Conservation (phyloP, 1,140 invertebrate species). For the Leptopilina boulardi region DNA sequence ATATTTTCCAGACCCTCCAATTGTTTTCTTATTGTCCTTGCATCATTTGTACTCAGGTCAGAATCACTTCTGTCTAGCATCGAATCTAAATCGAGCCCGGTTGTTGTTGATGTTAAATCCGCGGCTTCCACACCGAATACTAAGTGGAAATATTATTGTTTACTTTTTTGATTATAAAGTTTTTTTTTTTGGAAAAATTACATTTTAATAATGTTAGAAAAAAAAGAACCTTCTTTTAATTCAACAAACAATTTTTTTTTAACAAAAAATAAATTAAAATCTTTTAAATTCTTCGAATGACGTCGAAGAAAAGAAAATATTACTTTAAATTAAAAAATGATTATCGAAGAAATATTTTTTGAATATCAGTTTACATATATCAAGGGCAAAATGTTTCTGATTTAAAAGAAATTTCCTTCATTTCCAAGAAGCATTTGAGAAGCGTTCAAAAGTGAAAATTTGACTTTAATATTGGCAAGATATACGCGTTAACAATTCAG, state of each 20-base stretch:
- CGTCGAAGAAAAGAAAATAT: no score
- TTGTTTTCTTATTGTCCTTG: slow-evolving; percentile 87
- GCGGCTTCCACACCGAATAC: slow-evolving; percentile 84
- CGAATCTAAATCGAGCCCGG: slow-evolving; percentile 87
- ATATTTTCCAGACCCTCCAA: slow-evolving; percentile 91
- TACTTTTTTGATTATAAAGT: neutral
- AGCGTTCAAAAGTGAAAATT: neutral
- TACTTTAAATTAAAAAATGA: no score
- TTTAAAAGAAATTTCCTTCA: no score
- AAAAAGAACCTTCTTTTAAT: no score
- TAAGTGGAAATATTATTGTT: slow-evolving; percentile 61
- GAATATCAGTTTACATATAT: no score
- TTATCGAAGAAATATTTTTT: no score
- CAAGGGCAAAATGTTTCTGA: no score
- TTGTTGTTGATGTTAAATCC: slow-evolving; percentile 87
- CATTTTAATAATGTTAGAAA: no score
- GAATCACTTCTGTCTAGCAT: slow-evolving; percentile 87
- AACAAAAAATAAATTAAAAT: no score
- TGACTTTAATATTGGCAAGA: neutral
- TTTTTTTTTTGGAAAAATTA: neutral
- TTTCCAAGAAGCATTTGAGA: neutral
- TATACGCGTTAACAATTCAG: neutral
- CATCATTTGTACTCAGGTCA: slow-evolving; percentile 86
- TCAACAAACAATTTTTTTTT: no score
- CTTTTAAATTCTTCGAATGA: no score